Percentiles rank a stretch among this genome's conserved stretches.
phyloP scores from a whole-genome alignment of 2,797 vertebrate species.

The Gymnocypris eckloni region DNA sequence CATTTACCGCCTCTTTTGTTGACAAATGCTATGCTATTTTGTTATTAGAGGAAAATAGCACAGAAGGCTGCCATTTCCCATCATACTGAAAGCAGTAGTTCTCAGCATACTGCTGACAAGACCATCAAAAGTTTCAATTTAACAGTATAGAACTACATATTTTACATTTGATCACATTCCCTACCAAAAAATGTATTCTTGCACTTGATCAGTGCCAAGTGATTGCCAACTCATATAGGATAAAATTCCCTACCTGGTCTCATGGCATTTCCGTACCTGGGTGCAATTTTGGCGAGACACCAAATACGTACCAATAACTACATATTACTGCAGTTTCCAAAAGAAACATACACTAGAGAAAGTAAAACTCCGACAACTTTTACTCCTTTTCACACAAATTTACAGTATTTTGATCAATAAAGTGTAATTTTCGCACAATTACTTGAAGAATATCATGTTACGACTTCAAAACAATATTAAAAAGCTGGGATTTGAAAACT shows the following conservation, averaged over 20 bases:
- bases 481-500: too few species aligned
- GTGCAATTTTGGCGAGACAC: too few species aligned
- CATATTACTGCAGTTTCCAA: too few species aligned
- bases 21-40: neutral
- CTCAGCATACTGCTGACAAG: neutral
- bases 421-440: too few species aligned
- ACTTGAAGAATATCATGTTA: too few species aligned
- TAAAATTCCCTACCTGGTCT: neutral
- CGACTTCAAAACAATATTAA: too few species aligned
- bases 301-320: too few species aligned
- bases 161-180: neutral
- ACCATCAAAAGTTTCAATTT: neutral
- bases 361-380: too few species aligned
- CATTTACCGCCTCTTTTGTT: slow-evolving; percentile 10
- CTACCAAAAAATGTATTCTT: neutral
- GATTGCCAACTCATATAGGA: neutral
- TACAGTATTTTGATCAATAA: too few species aligned
- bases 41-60: slow-evolving; percentile 20
- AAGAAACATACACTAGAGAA: too few species aligned
- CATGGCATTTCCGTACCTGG: too few species aligned
- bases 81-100: slow-evolving; percentile 8
- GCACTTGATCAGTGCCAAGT: neutral
- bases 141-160: neutral
- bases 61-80: neutral
- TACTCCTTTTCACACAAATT: too few species aligned